These are phyloP conservation scores for Leptobrachium ailaonicum DNA, from an alignment of 2,113 vertebrate species.

Conservation along the genomic window DNA sequence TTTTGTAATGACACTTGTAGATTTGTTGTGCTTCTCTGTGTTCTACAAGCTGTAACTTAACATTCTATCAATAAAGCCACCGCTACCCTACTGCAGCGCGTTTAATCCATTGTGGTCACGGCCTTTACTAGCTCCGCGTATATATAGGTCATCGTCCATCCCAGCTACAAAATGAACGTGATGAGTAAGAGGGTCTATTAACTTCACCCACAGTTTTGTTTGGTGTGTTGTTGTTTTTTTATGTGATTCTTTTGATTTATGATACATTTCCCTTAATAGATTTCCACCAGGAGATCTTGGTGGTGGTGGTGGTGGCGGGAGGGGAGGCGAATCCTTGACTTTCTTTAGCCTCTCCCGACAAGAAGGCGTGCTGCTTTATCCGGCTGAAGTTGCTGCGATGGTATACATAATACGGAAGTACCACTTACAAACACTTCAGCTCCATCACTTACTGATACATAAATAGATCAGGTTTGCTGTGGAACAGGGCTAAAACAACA, in stretches of 20 bases:
- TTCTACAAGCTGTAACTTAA: too few species aligned
- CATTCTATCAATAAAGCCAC: too few species aligned
- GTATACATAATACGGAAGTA: conserved; percentile 70
- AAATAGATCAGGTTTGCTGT: conserved; percentile 76
- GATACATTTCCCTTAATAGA: conserved; percentile 2
- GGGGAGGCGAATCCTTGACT: conserved; percentile 57
- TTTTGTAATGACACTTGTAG: too few species aligned
- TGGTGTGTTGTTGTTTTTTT: neutral
- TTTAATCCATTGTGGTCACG: too few species aligned
- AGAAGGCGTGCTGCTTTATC: conserved; percentile 76
- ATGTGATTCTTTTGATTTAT: neutral
- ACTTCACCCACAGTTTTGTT: neutral
- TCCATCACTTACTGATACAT: conserved; percentile 68
- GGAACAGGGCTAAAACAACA: conserved; percentile 63
- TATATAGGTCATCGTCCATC: too few species aligned
- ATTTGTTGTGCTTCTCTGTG: too few species aligned
- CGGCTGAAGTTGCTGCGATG: conserved; percentile 65
- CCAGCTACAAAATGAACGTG: conserved; percentile 47
- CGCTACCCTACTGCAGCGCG: too few species aligned
- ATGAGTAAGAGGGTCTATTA: conserved; percentile 16
- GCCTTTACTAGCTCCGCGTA: too few species aligned
- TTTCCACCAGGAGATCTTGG: neutral
- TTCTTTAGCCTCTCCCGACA: conserved; percentile 64
- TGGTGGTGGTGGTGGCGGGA: too few species aligned
- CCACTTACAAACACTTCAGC: conserved; percentile 75